Evolutionary conservation across 1,140 invertebrate genomes (phyloP).

Genomic region (Tetramorium simillimum): DNA sequence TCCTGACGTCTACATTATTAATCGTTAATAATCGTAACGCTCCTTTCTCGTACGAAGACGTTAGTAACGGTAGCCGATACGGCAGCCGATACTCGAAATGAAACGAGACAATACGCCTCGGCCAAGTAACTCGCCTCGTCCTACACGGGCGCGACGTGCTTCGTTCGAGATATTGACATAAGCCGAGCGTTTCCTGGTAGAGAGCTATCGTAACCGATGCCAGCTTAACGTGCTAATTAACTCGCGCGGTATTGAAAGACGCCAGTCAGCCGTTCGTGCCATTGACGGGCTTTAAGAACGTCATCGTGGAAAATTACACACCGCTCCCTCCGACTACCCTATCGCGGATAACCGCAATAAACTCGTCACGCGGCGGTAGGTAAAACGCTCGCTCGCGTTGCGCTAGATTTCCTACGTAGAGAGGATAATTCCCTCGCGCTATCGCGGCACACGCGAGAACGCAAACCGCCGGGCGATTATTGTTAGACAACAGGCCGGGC

Average conservation of each 20-base stretch:
- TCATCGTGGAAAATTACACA: slow-evolving; percentile 36
- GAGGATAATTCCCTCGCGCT: slow-evolving; percentile 6
- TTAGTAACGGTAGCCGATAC: not conserved
- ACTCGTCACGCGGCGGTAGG: not conserved
- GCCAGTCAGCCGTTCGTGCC: slow-evolving; percentile 58
- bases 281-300: slow-evolving; percentile 30
- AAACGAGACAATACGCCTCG: slow-evolving; percentile 8
- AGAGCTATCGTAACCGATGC: slow-evolving; percentile 17
- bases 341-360: slow-evolving; percentile 38
- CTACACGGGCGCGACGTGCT: not conserved
- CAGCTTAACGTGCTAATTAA: slow-evolving; percentile 52
- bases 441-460: slow-evolving; percentile 70
- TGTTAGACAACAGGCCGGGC: slow-evolving; percentile 53
- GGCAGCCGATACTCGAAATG: not conserved
- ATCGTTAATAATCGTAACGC: slow-evolving; percentile 42
- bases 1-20: slow-evolving; percentile 52
- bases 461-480: slow-evolving; percentile 65
- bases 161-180: slow-evolving; percentile 35
- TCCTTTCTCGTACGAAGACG: not conserved
- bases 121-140: not conserved
- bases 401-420: slow-evolving; percentile 1
- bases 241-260: slow-evolving; percentile 62
- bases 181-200: not conserved
- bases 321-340: not conserved
- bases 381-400: slow-evolving; percentile 2